Evolutionary conservation across 92 coral and sea anemone genomes (phyloP).

Genomic region (Bergia puertoricense): DNA sequence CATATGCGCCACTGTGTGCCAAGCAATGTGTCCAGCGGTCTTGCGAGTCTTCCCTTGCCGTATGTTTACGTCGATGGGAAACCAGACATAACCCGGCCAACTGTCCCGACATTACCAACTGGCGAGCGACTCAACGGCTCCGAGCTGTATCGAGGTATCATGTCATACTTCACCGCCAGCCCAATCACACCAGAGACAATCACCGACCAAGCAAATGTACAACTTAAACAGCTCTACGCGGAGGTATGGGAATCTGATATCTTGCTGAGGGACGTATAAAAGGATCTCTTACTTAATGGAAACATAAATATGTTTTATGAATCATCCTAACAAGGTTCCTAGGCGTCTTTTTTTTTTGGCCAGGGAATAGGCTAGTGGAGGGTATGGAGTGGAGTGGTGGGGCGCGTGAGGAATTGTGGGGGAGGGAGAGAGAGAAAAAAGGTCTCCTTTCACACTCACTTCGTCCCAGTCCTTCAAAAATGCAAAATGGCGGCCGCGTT

Average conservation of each 20-base stretch:
- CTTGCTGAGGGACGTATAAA: background rate
- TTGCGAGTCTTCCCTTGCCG: constrained; percentile 69
- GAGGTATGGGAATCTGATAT: constrained; percentile 35
- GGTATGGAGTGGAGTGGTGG: no score
- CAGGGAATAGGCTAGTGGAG: no score
- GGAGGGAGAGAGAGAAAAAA: no score
- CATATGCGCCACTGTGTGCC: constrained; percentile 81
- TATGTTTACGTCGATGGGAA: constrained; percentile 58
- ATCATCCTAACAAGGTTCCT: no score
- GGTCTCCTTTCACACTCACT: no score
- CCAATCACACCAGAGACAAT: constrained; percentile 60
- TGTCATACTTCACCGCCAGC: constrained; percentile 65
- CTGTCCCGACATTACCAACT: constrained; percentile 61
- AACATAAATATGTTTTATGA: background rate
- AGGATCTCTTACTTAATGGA: background rate
- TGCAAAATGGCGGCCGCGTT: no score
- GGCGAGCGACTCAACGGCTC: constrained; percentile 74
- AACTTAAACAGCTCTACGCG: constrained; percentile 51
- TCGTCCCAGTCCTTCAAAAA: no score
- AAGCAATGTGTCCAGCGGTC: constrained; percentile 70
- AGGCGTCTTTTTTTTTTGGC: no score
- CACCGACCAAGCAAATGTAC: constrained; percentile 48
- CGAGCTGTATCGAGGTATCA: constrained; percentile 44
- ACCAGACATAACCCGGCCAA: constrained; percentile 55
- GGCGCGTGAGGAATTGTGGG: no score